Evolutionary conservation across 2,797 vertebrate genomes (phyloP).

Genomic region (Alexandromys oeconomus): DNA sequence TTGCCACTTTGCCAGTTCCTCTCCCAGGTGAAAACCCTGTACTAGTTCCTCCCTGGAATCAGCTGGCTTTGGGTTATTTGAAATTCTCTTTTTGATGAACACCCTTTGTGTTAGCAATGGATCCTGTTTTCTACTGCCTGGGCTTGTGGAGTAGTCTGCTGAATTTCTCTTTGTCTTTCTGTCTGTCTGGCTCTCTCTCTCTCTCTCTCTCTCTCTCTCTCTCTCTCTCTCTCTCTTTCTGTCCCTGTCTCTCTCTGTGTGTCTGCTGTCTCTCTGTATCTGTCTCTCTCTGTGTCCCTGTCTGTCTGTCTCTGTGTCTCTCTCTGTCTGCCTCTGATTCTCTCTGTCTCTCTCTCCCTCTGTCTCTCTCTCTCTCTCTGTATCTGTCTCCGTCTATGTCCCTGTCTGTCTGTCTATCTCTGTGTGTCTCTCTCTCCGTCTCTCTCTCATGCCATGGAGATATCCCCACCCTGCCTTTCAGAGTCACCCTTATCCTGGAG

Average conservation of each 20-base stretch:
- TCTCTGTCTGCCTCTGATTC: too few species aligned
- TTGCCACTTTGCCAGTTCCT: neutral
- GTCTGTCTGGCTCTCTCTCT: neutral
- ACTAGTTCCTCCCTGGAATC: neutral
- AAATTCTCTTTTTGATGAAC: constrained; percentile 14
- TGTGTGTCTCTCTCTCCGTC: too few species aligned
- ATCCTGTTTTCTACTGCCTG: neutral
- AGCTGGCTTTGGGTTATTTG: neutral
- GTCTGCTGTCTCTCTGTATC: too few species aligned
- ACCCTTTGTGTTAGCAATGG: constrained; percentile 22
- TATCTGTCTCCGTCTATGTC: too few species aligned
- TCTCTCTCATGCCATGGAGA: neutral
- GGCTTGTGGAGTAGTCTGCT: neutral
- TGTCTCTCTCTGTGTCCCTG: too few species aligned
- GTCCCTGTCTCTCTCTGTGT: too few species aligned
- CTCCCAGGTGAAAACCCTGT: neutral
- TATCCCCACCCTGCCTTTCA: neutral
- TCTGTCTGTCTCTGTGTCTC: too few species aligned
- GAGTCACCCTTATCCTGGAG: neutral
- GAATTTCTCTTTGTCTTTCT: neutral
- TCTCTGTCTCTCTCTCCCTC: too few species aligned
- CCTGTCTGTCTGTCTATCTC: too few species aligned
- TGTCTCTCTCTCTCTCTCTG: too few species aligned
- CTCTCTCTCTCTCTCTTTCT: too few species aligned
- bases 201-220: too few species aligned